Evolutionary conservation across 2,888 invertebrate genomes (phyloP), one percentile per base, ranked within the genome.

Genomic region (Noctua janthina): DNA sequence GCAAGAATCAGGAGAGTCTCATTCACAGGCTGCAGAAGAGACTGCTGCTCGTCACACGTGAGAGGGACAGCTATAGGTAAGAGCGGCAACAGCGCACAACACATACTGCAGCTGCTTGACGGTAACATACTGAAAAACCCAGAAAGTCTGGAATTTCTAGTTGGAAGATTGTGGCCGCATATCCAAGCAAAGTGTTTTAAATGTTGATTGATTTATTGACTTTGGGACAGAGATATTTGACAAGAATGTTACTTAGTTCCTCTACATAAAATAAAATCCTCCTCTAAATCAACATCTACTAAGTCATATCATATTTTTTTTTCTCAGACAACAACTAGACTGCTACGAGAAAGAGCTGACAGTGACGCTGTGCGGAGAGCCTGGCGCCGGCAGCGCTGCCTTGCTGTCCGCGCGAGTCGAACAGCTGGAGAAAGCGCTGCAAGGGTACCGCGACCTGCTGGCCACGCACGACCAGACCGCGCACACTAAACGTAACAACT

Each of bases 261-360:
- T 59, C 4, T 59, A 59, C 4, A 7, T 59, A 51, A 17, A 51
- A 51, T 51, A 51, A 20, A 54, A 54, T 54, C 20, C 20, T 54
- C 7, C 54, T 15, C 15, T 54, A 59, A 11, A 62, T 62, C 15
- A 29, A 15, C n/a, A 59, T 59, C n/a, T n/a, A n/a, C 59, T n/a
- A 6, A n/a, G 1, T n/a, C n/a, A 62, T 62, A 62, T 35, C 10
- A 0, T 35, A 64, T 15, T n/a, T 23, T 43, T 15, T n/a, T 23
- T 43, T 67, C 2, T 46, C 90, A 97, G 98, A 76, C 97, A 98
- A 82, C 98, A 99, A 90, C 93, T 99, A 70, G 98, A 99, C 91
- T 98, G 98, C 76, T 98, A 98, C 91, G 99, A 99, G 95, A 98
- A 98, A 92, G 99, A 99, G 95, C 94, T 98, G 85, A 98, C 98